Evolutionary conservation across 2,113 vertebrate species (phyloP).

Genomic region (Seriola aureovittata): DNA sequence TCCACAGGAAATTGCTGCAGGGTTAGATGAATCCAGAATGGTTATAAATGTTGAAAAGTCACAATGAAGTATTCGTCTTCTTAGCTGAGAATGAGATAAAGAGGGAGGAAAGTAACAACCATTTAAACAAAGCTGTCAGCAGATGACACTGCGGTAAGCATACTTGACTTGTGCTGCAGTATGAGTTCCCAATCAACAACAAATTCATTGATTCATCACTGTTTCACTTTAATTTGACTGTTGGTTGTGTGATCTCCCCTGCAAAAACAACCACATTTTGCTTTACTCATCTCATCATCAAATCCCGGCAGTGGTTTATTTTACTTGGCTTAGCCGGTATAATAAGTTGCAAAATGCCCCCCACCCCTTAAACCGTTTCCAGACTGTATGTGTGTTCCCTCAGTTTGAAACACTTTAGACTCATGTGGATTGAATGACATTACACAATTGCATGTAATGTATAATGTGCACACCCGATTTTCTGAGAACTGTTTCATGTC

Average conservation of each 20-base stretch:
- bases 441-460: conserved; percentile 66
- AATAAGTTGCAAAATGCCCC: conserved; percentile 67
- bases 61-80: not conserved
- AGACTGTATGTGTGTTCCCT: conserved; percentile 62
- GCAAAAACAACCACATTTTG: conserved; percentile 56
- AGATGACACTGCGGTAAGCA: not conserved
- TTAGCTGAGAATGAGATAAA: not conserved
- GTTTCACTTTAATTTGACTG: conserved; percentile 23
- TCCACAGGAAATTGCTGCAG: not conserved
- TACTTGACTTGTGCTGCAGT: not conserved
- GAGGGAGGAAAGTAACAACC: not conserved
- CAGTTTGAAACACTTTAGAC: conserved; percentile 62
- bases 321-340: conserved; percentile 58
- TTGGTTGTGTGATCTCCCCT: conserved; percentile 50
- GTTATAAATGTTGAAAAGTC: not conserved
- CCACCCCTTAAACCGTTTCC: conserved; percentile 70
- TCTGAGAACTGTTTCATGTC: conserved; percentile 62
- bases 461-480: conserved; percentile 63
- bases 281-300: conserved; percentile 72
- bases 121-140: conserved; percentile 24
- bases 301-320: conserved; percentile 73
- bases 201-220: conserved; percentile 19
- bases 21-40: conserved; percentile 6
- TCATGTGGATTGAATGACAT: conserved; percentile 62
- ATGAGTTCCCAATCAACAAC: conserved; percentile 8